These are phyloP conservation scores for Sarcophaga peregrina DNA, from an alignment of 1,140 invertebrate genomes.

Conservation along the genomic window DNA sequence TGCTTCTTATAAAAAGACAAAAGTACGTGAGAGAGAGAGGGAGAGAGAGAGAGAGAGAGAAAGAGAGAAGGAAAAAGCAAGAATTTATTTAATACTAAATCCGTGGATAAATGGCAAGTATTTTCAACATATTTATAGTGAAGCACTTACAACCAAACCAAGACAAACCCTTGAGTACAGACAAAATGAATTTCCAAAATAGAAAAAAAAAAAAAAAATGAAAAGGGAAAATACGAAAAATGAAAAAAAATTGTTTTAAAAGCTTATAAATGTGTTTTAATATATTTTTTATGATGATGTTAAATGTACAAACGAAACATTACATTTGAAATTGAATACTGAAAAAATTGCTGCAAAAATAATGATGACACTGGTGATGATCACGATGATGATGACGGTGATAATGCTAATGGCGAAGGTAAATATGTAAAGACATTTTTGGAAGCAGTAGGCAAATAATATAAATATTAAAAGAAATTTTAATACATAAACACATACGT, in stretches of 20 bases:
- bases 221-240: no score
- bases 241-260: not conserved
- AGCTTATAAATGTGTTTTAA: not conserved
- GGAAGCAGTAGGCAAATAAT: not conserved
- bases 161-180: no score
- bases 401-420: not conserved
- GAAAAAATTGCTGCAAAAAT: not conserved
- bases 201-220: no score
- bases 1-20: not conserved
- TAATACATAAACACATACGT: not conserved
- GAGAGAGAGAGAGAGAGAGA: not conserved
- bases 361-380: constrained; percentile 4
- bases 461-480: constrained; percentile 26
- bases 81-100: constrained; percentile 18
- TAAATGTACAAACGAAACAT: not conserved
- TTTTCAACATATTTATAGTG: not conserved
- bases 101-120: not conserved
- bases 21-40: no score
- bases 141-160: no score
- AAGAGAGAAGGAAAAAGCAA: not conserved
- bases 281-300: not conserved
- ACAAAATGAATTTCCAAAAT: no score
- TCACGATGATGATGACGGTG: not conserved
- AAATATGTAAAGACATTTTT: not conserved
- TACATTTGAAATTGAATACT: not conserved